phyloP scores from a whole-genome alignment of 2,797 vertebrate species.

The Poecilia gillii region DNA sequence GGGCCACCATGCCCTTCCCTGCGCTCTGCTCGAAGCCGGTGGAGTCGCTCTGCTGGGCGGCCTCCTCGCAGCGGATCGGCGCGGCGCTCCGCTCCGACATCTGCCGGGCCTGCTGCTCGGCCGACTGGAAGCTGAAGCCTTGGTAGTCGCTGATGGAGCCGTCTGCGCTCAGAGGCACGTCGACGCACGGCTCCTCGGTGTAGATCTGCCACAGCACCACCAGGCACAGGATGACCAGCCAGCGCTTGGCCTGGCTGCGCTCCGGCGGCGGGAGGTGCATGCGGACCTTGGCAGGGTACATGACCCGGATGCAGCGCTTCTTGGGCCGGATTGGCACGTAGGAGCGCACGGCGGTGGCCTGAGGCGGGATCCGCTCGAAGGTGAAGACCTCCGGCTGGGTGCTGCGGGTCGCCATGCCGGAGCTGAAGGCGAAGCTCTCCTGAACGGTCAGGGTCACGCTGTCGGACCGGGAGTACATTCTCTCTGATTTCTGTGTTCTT shows the following conservation, averaged over 20 bases:
- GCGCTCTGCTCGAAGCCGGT: slow-evolving; percentile 65
- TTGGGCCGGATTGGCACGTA: slow-evolving; percentile 66
- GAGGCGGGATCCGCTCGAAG: slow-evolving; percentile 75
- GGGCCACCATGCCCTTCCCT: slow-evolving; percentile 76
- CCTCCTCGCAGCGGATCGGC: not conserved
- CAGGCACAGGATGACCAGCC: slow-evolving; percentile 78
- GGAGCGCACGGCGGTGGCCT: slow-evolving; percentile 56
- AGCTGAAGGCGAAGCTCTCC: slow-evolving; percentile 55
- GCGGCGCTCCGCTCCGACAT: slow-evolving; percentile 21
- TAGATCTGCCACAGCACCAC: slow-evolving; percentile 84
- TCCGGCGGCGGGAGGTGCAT: slow-evolving; percentile 83
- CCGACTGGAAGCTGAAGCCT: slow-evolving; percentile 63
- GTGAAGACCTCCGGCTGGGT: slow-evolving; percentile 84
- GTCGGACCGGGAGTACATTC: slow-evolving; percentile 71
- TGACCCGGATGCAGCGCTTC: slow-evolving; percentile 78
- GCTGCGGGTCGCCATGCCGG: slow-evolving; percentile 62
- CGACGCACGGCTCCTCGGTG: slow-evolving; percentile 74
- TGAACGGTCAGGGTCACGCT: slow-evolving; percentile 57
- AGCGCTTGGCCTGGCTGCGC: slow-evolving; percentile 79
- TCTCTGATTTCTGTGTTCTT: not conserved
- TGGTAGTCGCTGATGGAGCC: slow-evolving; percentile 52
- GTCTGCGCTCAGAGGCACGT: slow-evolving; percentile 41
- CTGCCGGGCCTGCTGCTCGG: slow-evolving; percentile 63
- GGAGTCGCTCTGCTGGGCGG: slow-evolving; percentile 30
- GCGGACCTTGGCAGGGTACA: slow-evolving; percentile 83